Evolutionary conservation across 2,888 invertebrate species (phyloP).

Genomic region (Troides oblongomaculatus): DNA sequence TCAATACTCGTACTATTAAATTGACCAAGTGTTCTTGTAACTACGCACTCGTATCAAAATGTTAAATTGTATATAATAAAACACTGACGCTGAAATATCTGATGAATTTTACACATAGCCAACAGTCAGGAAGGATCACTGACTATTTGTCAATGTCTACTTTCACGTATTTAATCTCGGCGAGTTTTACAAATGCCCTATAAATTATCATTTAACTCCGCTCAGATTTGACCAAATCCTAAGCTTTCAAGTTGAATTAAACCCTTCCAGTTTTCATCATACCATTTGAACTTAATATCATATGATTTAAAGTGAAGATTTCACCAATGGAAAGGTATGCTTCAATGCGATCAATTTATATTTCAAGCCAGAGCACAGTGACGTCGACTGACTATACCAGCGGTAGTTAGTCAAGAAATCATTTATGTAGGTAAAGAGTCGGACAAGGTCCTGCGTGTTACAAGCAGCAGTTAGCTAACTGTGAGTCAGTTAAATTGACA

Average conservation of each 20-base stretch:
- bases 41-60: not conserved
- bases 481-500: too few species aligned
- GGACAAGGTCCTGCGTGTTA: too few species aligned
- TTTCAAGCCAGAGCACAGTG: too few species aligned
- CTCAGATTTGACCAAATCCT: slow-evolving; percentile 63
- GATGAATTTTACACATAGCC: slow-evolving; percentile 15
- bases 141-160: slow-evolving; percentile 21
- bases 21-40: not conserved
- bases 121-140: slow-evolving; percentile 15
- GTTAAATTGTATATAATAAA: slow-evolving; percentile 1
- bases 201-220: slow-evolving; percentile 59
- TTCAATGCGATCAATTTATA: too few species aligned
- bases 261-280: slow-evolving; percentile 27
- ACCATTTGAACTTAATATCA: too few species aligned
- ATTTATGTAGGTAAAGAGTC: too few species aligned
- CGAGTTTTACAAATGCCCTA: slow-evolving; percentile 51
- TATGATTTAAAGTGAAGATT: too few species aligned
- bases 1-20: not conserved
- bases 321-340: too few species aligned
- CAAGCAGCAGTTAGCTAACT: too few species aligned
- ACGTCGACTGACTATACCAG: too few species aligned
- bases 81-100: slow-evolving; percentile 39
- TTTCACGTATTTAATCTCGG: slow-evolving; percentile 16
- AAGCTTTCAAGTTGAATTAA: slow-evolving; percentile 64
- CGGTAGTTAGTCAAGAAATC: too few species aligned